phyloP scores from a whole-genome alignment of 2,888 invertebrate genomes.

The Spicauda simplicius region DNA sequence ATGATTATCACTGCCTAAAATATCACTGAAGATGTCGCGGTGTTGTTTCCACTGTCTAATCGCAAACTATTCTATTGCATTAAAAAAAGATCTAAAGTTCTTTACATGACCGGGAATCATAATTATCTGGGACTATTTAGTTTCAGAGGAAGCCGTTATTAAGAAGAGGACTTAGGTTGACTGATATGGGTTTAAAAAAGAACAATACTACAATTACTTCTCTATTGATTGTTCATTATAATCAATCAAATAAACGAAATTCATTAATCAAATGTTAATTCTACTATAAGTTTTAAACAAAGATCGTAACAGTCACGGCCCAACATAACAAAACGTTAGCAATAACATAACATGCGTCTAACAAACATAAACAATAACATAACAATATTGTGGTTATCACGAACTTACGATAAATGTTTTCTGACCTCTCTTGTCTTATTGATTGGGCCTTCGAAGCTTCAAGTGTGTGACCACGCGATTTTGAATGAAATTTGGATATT shows the following conservation, averaged over 20 bases:
- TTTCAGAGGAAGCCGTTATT: too few relatives aligned
- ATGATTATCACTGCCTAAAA: too few relatives aligned
- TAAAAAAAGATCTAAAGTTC: too few relatives aligned
- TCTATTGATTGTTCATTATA: background rate
- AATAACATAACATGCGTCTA: slow-evolving; percentile 10
- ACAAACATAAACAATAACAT: slow-evolving; percentile 40
- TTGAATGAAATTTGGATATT: slow-evolving; percentile 8
- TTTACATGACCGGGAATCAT: too few relatives aligned
- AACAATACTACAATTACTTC: too few relatives aligned
- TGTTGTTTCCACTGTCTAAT: too few relatives aligned
- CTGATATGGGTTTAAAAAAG: too few relatives aligned
- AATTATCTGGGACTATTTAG: too few relatives aligned
- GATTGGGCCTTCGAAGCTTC: slow-evolving; percentile 53
- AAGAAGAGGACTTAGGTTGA: too few relatives aligned
- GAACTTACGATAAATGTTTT: slow-evolving; percentile 50
- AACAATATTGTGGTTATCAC: slow-evolving; percentile 47
- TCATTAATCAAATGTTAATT: background rate
- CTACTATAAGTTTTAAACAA: background rate
- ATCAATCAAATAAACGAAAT: background rate
- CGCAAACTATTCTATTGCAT: too few relatives aligned
- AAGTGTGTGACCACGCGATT: background rate
- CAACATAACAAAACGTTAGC: background rate
- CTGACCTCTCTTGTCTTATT: slow-evolving; percentile 60
- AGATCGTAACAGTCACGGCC: background rate
- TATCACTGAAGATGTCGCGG: too few relatives aligned